Evolutionary conservation across 2,113 vertebrate species (phyloP).

Genomic region (Thalassoma bifasciatum): DNA sequence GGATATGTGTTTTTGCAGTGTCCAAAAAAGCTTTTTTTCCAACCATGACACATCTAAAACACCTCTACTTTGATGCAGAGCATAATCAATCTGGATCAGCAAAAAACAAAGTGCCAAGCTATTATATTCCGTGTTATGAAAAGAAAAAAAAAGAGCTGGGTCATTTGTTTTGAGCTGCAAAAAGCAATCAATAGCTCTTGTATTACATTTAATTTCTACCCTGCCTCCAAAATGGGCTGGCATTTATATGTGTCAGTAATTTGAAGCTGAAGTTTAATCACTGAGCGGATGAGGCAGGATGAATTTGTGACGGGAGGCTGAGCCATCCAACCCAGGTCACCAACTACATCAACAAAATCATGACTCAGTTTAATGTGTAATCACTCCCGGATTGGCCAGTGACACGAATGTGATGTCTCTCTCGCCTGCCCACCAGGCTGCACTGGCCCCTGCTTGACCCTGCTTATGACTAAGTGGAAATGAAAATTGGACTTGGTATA

Average conservation of each 20-base stretch:
- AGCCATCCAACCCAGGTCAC: neutral
- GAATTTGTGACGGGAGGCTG: neutral
- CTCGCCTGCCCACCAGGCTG: neutral
- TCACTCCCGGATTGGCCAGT: conserved; percentile 16
- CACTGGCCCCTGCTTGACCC: conserved; percentile 20
- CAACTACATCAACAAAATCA: neutral
- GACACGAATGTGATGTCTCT: neutral
- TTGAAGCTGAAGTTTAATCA: neutral
- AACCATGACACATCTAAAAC: neutral
- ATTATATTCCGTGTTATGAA: neutral
- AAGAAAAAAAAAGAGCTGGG: neutral
- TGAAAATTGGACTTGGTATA: conserved; percentile 1
- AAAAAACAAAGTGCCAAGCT: neutral
- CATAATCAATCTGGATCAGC: neutral
- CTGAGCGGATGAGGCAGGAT: neutral
- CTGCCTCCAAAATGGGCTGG: neutral
- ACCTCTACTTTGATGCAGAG: no score
- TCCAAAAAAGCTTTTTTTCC: no score
- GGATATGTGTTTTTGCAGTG: no score
- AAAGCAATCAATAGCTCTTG: neutral
- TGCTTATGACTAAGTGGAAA: conserved; percentile 17
- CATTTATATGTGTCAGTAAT: neutral
- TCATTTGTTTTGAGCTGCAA: neutral
- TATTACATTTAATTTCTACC: neutral
- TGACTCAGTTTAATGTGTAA: neutral